Base-by-base conservation (phyloP, 2,113 vertebrate species). In the Perca flavescens region DNA sequence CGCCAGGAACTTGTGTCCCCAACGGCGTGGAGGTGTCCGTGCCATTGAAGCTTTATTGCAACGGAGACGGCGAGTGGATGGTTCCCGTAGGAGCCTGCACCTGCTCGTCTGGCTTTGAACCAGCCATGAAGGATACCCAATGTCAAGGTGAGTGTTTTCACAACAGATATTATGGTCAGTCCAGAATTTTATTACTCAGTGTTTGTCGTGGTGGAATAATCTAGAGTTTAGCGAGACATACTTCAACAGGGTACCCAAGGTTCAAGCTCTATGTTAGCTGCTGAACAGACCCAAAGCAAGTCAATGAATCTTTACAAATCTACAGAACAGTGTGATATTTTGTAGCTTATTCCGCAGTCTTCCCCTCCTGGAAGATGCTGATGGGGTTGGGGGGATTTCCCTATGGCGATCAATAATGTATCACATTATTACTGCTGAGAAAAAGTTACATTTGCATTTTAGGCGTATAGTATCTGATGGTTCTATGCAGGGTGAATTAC, bases 31-130 rank as follows among this genome's bases (percentile, higher is more conserved):
- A 99, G 94, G 97, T 99, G 70, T 99, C 98, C 0, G 98, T 99
- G 52, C 98, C 98, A 0, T 94, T 99, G 22, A 99, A 98, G 86
- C 96, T 99, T 22, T 99, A 99, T 90, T 99, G 98, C 93, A 99
- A 99, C 0, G 98, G 98, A 0, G 98, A 99, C 0, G 98, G 98
- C 1, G 98, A 99, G 82, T 99, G 98, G 98, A 99, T 99, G 98
- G 98, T 99, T 79, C 98, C 98, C 0, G 97, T 99, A 15, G 98
- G 98, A 49, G 96, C 97, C 0, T 99, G 98, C 76, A 99, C 98
- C 0, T 99, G 98, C 77, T 96, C 96, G 0, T 90, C 97, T 5
- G 98, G 98, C 70, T 97, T 98, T 0, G 97, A 98, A 88, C 96
- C 97, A 0, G 87, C 96, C 46, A 96, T 96, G 94, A 98, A 97